phyloP scores from a whole-genome alignment of 35 echinoderm and acorn worm genomes.

The Heliocidaris tuberculata region DNA sequence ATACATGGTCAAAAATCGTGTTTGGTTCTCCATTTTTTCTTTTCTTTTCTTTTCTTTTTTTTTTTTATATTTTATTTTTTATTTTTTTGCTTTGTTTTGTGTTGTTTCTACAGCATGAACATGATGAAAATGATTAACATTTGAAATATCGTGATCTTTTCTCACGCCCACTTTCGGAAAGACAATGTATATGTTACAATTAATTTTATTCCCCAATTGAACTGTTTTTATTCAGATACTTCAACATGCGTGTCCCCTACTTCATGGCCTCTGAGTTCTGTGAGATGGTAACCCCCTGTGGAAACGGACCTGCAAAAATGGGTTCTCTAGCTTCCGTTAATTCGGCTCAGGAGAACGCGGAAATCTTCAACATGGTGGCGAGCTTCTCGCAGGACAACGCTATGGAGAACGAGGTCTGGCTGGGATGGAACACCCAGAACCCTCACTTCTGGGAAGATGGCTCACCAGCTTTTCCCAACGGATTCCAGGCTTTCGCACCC shows the following conservation, averaged over 20 bases:
- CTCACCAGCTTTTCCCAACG: slow-evolving; percentile 21
- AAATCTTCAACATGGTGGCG: slow-evolving; percentile 14
- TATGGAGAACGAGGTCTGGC: slow-evolving; percentile 37
- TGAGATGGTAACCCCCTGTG: slow-evolving; percentile 37
- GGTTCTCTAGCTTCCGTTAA: not conserved
- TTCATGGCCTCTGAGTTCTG: slow-evolving; percentile 7
- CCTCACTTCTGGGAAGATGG: slow-evolving; percentile 24
- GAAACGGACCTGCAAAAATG: slow-evolving; percentile 24
- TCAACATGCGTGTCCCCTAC: slow-evolving; percentile 39
- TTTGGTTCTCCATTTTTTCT: too few relatives aligned
- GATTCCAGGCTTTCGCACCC: not conserved
- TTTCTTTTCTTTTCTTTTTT: too few relatives aligned
- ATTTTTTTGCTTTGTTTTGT: too few relatives aligned
- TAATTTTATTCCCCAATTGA: not conserved
- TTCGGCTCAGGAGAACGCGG: slow-evolving; percentile 1
- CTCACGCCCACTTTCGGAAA: too few relatives aligned
- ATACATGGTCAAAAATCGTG: too few relatives aligned
- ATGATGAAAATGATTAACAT: too few relatives aligned
- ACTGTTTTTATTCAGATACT: slow-evolving; percentile 32
- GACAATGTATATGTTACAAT: too few relatives aligned
- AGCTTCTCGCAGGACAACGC: slow-evolving; percentile 47
- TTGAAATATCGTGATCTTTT: too few relatives aligned
- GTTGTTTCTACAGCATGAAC: too few relatives aligned
- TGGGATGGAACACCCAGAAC: slow-evolving; percentile 19
- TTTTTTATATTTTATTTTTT: too few relatives aligned